These are phyloP conservation scores for Eupithecia vulgata DNA, from an alignment of 2,888 invertebrate genomes.

Conservation along the genomic window DNA sequence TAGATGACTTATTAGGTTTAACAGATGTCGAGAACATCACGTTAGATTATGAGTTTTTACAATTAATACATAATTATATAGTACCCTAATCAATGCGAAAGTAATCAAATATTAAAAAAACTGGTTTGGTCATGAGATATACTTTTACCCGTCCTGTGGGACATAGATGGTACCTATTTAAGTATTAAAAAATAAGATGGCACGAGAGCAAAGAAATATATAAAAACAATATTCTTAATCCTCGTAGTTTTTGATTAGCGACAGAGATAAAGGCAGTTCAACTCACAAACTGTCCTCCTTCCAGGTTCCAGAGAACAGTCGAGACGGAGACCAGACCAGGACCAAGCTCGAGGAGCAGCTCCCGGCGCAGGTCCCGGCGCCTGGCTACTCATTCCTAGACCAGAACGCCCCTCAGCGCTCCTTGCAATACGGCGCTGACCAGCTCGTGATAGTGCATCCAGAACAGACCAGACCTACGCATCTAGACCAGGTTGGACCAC, in stretches of 20 bases:
- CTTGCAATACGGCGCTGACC: not conserved
- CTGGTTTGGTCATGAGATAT: too few relatives aligned
- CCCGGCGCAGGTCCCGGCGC: not conserved
- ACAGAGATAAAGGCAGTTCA: not conserved
- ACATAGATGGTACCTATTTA: too few relatives aligned
- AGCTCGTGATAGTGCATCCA: not conserved
- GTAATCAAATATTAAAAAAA: too few relatives aligned
- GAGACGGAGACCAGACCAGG: not conserved
- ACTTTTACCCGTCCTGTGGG: too few relatives aligned
- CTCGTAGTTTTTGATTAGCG: not conserved
- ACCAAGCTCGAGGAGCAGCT: not conserved
- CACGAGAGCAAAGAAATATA: not conserved
- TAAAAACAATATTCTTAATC: not conserved
- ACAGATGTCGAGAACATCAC: too few relatives aligned
- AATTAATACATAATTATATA: too few relatives aligned
- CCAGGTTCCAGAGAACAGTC: not conserved
- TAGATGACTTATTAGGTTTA: not conserved
- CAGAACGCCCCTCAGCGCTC: not conserved
- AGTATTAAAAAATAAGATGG: not conserved
- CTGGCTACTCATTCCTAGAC: not conserved
- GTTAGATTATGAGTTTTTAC: too few relatives aligned
- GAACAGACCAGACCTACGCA: not conserved
- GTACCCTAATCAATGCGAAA: too few relatives aligned
- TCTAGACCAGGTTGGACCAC: not conserved
- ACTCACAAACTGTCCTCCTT: not conserved